Base-by-base conservation (phyloP, 35 echinoderm and acorn worm genomes). In the Stichopus chloronotus region DNA sequence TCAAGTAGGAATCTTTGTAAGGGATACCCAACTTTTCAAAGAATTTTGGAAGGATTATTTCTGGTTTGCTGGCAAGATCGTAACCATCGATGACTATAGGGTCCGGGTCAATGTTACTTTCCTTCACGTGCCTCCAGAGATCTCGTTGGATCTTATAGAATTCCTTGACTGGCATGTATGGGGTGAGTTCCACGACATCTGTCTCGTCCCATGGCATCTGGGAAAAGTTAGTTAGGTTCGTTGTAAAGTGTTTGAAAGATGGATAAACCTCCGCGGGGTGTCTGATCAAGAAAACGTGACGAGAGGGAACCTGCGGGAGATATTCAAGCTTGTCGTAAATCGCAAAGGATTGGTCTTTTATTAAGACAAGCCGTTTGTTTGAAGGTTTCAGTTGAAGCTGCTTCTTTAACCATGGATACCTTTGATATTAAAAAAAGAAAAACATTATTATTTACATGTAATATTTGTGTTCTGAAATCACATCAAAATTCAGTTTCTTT, bases 221-320 rank as follows among this genome's bases (percentile, higher is more conserved):
- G 11, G 20, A 30, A 83, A 83, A 83, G 17, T 83, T 53, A 55
- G 80, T 57, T 83, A 17, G 3, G 16, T 83, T 83, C 11, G 20
- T 57, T 16, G 17, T 56, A 4, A 83, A 30, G 12, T 83, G 53
- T 30, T 83, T 83, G 11, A 83, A 55, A 8, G 80, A 83, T 12
- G 80, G 52, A 20, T 83, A 83, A 6, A 55, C 53, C 55, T 83
- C 80, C 52, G 19, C 17, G 6, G 80, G 80, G 53, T 83, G 80
- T 83, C 80, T 83, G 53, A 83, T 83, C 52, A 83, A 57, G 56
- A 83, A 83, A 9, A 53, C 80, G 52, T 83, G 80, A 4, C 80
- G 80, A 56, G 52, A 55, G 53, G 80, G 80, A 6, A 83, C 80
- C 17, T 83, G 43, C 2, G 80, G 80, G 4, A 83, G 80, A 55